Evolutionary conservation across 1,140 invertebrate species (phyloP).

Genomic region (Xylocopa sonorina): DNA sequence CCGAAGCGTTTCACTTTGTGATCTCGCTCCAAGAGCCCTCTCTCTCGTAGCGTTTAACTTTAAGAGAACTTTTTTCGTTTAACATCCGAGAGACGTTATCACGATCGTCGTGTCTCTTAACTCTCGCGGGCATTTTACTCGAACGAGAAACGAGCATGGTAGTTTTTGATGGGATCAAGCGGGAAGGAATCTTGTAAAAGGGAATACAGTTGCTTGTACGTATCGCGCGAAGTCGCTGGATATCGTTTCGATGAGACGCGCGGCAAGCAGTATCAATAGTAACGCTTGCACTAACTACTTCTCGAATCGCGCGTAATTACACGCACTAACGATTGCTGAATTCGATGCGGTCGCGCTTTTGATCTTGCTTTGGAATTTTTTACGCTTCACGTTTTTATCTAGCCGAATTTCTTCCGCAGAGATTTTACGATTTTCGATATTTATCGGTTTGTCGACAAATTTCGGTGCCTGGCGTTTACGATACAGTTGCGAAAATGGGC

Average conservation of each 20-base stretch:
- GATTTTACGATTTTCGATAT: not conserved
- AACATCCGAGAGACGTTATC: not conserved
- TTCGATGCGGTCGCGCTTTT: not conserved
- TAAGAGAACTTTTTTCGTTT: not conserved
- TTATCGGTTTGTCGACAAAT: not conserved
- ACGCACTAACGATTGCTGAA: not conserved
- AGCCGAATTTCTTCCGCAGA: not conserved
- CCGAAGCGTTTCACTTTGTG: not conserved
- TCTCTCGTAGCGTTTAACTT: too few relatives aligned
- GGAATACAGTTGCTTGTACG: conserved; percentile 5
- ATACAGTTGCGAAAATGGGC: too few relatives aligned
- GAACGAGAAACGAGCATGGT: conserved; percentile 12
- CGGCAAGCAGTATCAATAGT: not conserved
- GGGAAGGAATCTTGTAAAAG: not conserved
- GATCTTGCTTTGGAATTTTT: conserved; percentile 11
- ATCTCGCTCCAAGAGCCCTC: not conserved
- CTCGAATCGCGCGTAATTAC: not conserved
- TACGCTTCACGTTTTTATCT: not conserved
- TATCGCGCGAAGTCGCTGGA: not conserved
- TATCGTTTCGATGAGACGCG: not conserved
- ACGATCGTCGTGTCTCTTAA: not conserved
- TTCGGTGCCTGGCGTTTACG: not conserved
- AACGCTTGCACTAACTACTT: conserved; percentile 16
- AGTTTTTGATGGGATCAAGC: not conserved
- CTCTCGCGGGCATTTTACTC: not conserved